Conservation (phyloP, 1,140 invertebrate species). For the Wasmannia auropunctata region DNA sequence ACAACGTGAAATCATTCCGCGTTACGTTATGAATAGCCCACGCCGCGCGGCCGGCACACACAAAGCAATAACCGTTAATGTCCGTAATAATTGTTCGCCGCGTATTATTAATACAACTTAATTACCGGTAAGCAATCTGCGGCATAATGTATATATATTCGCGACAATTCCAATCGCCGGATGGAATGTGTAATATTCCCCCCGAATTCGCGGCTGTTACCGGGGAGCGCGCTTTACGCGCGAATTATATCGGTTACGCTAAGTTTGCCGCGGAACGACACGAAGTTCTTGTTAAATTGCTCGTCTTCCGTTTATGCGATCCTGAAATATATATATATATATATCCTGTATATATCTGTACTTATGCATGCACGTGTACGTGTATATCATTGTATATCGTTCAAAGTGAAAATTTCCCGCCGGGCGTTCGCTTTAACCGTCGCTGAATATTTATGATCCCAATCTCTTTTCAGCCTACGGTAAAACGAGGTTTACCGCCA, state of each 20-base stretch:
- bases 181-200: not conserved
- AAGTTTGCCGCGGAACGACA: slow-evolving; percentile 34
- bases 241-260: slow-evolving; percentile 33
- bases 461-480: slow-evolving; percentile 56
- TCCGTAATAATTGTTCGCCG: slow-evolving; percentile 6
- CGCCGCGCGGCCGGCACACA: not conserved
- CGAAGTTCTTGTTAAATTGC: slow-evolving; percentile 48
- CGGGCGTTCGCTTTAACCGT: slow-evolving; percentile 49
- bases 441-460: slow-evolving; percentile 58
- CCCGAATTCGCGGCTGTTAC: slow-evolving; percentile 4
- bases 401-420: slow-evolving; percentile 51
- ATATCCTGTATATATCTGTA: not conserved
- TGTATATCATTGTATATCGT: slow-evolving; percentile 9
- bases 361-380: not conserved
- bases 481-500: slow-evolving; percentile 53
- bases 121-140: slow-evolving; percentile 47
- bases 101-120: slow-evolving; percentile 50
- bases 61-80: slow-evolving; percentile 39
- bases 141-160: slow-evolving; percentile 27
- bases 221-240: not conserved
- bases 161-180: slow-evolving; percentile 7
- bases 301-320: not conserved
- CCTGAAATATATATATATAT: not conserved
- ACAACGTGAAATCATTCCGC: slow-evolving; percentile 2
- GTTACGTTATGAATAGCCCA: not conserved